Evolutionary conservation across 2,888 invertebrate genomes (phyloP), one percentile per base, ranked within the genome.

Genomic region (Scotopteryx bipunctaria): DNA sequence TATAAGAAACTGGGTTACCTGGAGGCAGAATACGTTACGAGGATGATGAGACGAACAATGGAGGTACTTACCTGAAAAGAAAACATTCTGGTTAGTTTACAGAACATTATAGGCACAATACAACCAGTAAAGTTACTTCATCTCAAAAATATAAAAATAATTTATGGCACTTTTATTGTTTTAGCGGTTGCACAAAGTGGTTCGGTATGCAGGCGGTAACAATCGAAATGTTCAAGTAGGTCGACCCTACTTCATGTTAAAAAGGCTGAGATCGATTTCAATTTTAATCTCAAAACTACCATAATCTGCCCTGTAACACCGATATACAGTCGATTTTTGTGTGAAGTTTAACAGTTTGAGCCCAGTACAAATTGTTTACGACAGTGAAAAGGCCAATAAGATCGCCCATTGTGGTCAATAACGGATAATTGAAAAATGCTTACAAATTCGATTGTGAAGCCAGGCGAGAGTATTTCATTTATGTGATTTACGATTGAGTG

Each of bases 361-460:
- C 62, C 59, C 55, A 38, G 66, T 71, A 81, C 78, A 83, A 83
- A 83, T 83, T 81, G 79, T 83, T 84, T 78, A 83, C 74, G 76
- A 76, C 72, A 69, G 54, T 73, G 74, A 86, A 86, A 86, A 83
- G 82, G 74, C 78, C 81, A 84, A 85, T 82, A 80, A 79, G 76
- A 77, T 74, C 73, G 73, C 54, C 78, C 79, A 84, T 86, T 87
- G 86, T 86, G 86, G 86, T 86, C 86, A 87, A 86, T 86, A 78
- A 83, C 79, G 83, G 73, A 83, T 87, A 87, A 89, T 88, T 87
- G 86, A 86, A 88, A 86, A 87, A 86, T 75, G 76, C 79, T 85
- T 79, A 83, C 85, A 86, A 86, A 85, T 86, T 83, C 76, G 83
- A 87, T 83, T 86, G 83, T 83, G 76, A 73, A 77, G 76, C 66